phyloP scores from a whole-genome alignment of 2,888 invertebrate species.

The Geophilus truncorum region DNA sequence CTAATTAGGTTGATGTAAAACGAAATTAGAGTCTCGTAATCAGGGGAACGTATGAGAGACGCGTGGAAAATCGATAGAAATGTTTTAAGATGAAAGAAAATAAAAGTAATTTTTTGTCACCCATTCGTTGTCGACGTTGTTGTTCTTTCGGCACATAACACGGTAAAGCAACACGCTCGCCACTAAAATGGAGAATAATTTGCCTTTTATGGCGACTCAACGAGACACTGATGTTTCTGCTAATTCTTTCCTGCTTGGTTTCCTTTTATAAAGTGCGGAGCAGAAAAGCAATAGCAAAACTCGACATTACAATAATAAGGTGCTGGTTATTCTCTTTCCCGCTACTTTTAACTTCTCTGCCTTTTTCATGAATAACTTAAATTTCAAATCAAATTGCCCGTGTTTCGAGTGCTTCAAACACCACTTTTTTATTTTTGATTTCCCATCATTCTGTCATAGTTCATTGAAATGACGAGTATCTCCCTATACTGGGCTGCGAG shows the following conservation, averaged over 20 bases:
- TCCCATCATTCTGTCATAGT: background rate
- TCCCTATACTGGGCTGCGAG: background rate
- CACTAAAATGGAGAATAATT: constrained; percentile 17
- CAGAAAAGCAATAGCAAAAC: background rate
- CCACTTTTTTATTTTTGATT: background rate
- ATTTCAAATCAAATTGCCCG: background rate
- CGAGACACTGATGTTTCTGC: constrained; percentile 24
- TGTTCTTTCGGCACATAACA: background rate
- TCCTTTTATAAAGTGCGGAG: constrained; percentile 11
- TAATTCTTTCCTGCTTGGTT: constrained; percentile 27
- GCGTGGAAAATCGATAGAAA: background rate
- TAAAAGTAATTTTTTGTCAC: background rate
- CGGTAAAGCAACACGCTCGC: constrained; percentile 1
- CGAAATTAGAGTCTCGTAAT: background rate
- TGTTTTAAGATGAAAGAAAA: background rate
- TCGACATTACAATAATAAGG: background rate
- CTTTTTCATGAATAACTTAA: background rate
- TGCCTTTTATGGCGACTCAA: constrained; percentile 12
- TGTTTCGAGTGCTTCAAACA: background rate
- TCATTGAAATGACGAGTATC: background rate
- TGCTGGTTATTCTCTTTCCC: background rate
- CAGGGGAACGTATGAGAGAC: background rate
- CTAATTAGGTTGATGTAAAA: background rate
- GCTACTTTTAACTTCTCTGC: background rate
- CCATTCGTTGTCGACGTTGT: background rate